Percentiles rank a stretch among this genome's conserved stretches.
phyloP scores from a whole-genome alignment of 2,888 invertebrate genomes.

The Drosophila cognata region DNA sequence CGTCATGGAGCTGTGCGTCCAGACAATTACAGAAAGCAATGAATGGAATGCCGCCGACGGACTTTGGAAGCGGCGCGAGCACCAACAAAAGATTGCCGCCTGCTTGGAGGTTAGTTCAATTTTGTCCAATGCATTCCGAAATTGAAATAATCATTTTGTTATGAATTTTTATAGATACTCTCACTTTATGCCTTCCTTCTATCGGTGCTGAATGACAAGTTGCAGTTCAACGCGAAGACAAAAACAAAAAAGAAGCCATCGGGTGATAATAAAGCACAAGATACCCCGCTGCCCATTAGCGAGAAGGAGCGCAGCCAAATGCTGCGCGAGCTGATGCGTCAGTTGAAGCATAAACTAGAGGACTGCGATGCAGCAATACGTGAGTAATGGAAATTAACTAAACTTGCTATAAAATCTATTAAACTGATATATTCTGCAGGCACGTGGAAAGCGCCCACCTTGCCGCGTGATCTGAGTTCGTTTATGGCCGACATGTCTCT shows the following conservation, averaged over 20 bases:
- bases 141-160: background rate
- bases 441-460: slow-evolving; percentile 81
- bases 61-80: slow-evolving; percentile 86
- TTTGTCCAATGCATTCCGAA: background rate
- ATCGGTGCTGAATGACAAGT: slow-evolving; percentile 83
- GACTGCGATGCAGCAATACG: slow-evolving; percentile 82
- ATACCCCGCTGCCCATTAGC: slow-evolving; percentile 67
- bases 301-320: slow-evolving; percentile 83
- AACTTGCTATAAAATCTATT: too few relatives aligned
- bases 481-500: slow-evolving; percentile 85
- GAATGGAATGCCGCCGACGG: slow-evolving; percentile 83
- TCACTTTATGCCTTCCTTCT: slow-evolving; percentile 84
- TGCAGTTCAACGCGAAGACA: slow-evolving; percentile 79
- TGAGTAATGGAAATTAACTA: slow-evolving; percentile 54
- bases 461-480: slow-evolving; percentile 81
- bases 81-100: slow-evolving; percentile 87
- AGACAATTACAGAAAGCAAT: slow-evolving; percentile 84
- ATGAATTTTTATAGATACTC: slow-evolving; percentile 75
- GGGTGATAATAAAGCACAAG: slow-evolving; percentile 58
- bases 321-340: slow-evolving; percentile 83
- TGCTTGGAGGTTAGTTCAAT: slow-evolving; percentile 87
- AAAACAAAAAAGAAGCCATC: slow-evolving; percentile 70
- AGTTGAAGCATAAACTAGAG: slow-evolving; percentile 83
- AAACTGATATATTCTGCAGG: slow-evolving; percentile 50
- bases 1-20: slow-evolving; percentile 77